phyloP scores from a whole-genome alignment of 2,113 vertebrate species.

The Astatoreochromis straeleni region DNA sequence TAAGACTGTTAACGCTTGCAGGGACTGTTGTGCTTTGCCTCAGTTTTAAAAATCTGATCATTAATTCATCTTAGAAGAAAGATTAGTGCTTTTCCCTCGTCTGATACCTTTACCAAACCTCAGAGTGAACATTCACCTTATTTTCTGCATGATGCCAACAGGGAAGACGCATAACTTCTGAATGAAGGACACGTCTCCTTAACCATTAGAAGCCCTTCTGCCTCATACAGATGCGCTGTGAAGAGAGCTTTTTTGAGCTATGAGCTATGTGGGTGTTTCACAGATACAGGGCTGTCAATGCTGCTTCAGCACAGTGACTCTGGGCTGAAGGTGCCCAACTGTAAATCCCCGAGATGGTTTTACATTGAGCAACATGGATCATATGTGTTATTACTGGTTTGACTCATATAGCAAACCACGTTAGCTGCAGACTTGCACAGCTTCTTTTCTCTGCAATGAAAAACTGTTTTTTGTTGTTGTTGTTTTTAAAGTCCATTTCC shows the following conservation, averaged over 20 bases:
- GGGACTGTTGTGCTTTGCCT: not conserved
- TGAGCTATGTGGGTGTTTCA: not conserved
- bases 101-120: constrained; percentile 2
- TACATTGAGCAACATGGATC: not conserved
- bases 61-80: not conserved
- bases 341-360: not conserved
- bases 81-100: not conserved
- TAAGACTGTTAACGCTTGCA: not conserved
- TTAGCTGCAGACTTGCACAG: not conserved
- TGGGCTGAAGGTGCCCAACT: not conserved
- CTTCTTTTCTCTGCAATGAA: not conserved
- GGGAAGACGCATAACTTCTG: not conserved
- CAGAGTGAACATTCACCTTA: not conserved
- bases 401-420: not conserved
- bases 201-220: not conserved
- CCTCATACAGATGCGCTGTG: not conserved
- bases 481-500: not conserved
- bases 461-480: not conserved
- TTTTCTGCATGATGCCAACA: not conserved
- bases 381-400: not conserved
- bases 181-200: not conserved
- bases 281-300: not conserved
- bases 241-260: not conserved
- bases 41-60: not conserved
- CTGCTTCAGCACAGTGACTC: not conserved